These are phyloP conservation scores for Micrastur ruficollis DNA, from an alignment of 2,797 vertebrate genomes.

Conservation along the genomic window DNA sequence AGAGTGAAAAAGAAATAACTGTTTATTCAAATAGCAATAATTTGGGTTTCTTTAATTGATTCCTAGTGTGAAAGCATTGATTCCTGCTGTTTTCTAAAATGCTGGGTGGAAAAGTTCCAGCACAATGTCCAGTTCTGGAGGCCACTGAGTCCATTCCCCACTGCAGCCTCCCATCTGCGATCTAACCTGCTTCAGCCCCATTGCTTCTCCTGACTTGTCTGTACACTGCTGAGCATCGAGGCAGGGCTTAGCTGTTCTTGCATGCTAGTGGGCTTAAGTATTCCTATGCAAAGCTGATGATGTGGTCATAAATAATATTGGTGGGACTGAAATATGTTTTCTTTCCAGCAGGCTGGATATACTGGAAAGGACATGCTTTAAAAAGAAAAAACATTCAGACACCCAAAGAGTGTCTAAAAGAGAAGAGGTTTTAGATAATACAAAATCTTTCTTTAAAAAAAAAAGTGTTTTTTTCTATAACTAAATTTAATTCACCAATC, in stretches of 20 bases:
- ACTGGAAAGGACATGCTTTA: background rate
- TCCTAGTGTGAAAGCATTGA: conserved; percentile 61
- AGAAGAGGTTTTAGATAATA: background rate
- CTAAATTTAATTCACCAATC: background rate
- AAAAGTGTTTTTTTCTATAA: background rate
- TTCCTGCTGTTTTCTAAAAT: conserved; percentile 67
- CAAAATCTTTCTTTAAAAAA: background rate
- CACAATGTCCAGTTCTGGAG: conserved; percentile 31
- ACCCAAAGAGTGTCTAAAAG: background rate
- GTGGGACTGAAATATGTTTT: background rate
- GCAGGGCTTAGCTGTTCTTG: background rate
- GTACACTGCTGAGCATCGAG: background rate
- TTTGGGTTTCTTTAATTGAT: conserved; percentile 74
- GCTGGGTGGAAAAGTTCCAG: conserved; percentile 60
- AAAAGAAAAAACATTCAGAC: background rate
- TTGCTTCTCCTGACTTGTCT: background rate
- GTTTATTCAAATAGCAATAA: conserved; percentile 77
- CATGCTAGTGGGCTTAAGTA: background rate
- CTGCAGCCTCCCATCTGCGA: background rate
- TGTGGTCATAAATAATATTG: conserved; percentile 33
- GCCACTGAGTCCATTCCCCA: background rate
- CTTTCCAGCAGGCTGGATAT: background rate
- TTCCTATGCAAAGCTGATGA: background rate
- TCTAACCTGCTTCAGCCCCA: background rate
- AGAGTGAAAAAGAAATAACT: conserved; percentile 64